Percentiles rank a stretch among this genome's conserved stretches.
Evolutionary conservation across 2,797 vertebrate genomes (phyloP).

Genomic region (Siniperca scherzeri): DNA sequence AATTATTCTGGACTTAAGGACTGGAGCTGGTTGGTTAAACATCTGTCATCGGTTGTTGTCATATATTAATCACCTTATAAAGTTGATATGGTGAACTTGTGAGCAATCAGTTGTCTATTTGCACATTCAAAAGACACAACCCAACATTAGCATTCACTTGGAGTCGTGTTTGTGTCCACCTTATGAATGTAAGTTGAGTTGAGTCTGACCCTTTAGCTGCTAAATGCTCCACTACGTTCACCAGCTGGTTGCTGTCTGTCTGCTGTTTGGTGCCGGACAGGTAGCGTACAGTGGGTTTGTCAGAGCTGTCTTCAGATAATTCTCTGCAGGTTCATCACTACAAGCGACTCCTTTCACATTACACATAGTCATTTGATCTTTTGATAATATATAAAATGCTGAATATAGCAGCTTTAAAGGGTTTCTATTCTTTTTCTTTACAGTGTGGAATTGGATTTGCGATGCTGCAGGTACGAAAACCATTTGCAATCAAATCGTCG

Average conservation of each 20-base stretch:
- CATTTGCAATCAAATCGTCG: background rate
- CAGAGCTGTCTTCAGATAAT: no score
- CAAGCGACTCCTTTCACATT: background rate
- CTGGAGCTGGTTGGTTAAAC: background rate
- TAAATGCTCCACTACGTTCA: no score
- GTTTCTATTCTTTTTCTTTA: slow-evolving; percentile 24
- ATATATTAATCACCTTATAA: background rate
- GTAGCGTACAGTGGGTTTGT: background rate
- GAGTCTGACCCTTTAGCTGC: no score
- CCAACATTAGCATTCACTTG: no score
- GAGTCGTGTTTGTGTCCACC: background rate
- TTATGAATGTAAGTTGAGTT: no score
- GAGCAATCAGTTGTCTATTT: background rate
- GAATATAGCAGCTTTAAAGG: background rate
- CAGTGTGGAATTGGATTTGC: slow-evolving; percentile 89
- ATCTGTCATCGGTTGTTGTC: no score
- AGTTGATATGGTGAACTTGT: background rate
- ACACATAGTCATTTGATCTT: background rate
- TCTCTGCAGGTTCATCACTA: background rate
- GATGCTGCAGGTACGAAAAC: slow-evolving; percentile 81
- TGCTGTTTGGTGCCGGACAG: no score
- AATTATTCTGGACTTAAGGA: no score
- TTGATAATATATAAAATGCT: background rate
- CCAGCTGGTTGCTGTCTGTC: no score
- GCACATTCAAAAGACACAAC: no score